Evolutionary conservation across 2,888 invertebrate species (phyloP).

Genomic region (Barypeithes pellucidus): DNA sequence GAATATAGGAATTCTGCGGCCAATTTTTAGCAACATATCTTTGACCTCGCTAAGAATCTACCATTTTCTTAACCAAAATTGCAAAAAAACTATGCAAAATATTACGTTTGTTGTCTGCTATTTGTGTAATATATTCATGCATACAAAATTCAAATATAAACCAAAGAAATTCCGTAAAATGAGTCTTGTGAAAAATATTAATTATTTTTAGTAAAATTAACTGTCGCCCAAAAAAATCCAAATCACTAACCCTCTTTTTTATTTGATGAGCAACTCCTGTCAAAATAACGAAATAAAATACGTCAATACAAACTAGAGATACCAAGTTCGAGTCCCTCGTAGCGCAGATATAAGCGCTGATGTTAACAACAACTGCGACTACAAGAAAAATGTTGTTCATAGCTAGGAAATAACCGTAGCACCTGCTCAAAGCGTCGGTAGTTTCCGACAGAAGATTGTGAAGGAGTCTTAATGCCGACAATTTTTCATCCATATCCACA

Average conservation of each 20-base stretch:
- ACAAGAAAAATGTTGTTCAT: constrained; percentile 58
- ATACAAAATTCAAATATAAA: too few relatives aligned
- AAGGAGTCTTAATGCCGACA: constrained; percentile 56
- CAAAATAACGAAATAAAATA: constrained; percentile 24
- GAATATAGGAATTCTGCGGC: too few relatives aligned
- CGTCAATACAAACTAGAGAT: constrained; percentile 46
- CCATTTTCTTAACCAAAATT: too few relatives aligned
- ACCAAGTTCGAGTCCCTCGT: constrained; percentile 52
- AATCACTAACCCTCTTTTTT: constrained; percentile 44
- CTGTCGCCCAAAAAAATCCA: too few relatives aligned
- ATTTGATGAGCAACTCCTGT: constrained; percentile 18
- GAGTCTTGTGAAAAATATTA: too few relatives aligned
- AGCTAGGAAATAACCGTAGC: constrained; percentile 59
- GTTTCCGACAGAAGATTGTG: constrained; percentile 57
- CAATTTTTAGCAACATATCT: too few relatives aligned
- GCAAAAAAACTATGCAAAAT: too few relatives aligned
- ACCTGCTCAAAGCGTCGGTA: constrained; percentile 55
- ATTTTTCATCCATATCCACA: constrained; percentile 32
- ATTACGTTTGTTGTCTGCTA: too few relatives aligned
- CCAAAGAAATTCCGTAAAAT: too few relatives aligned
- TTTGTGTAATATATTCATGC: too few relatives aligned
- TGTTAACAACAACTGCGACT: constrained; percentile 57
- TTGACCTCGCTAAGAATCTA: too few relatives aligned
- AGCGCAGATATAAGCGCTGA: constrained; percentile 54
- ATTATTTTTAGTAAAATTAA: too few relatives aligned